These are phyloP conservation scores for Poecile montanus DNA, from an alignment of 2,797 vertebrate genomes.

Conservation along the genomic window DNA sequence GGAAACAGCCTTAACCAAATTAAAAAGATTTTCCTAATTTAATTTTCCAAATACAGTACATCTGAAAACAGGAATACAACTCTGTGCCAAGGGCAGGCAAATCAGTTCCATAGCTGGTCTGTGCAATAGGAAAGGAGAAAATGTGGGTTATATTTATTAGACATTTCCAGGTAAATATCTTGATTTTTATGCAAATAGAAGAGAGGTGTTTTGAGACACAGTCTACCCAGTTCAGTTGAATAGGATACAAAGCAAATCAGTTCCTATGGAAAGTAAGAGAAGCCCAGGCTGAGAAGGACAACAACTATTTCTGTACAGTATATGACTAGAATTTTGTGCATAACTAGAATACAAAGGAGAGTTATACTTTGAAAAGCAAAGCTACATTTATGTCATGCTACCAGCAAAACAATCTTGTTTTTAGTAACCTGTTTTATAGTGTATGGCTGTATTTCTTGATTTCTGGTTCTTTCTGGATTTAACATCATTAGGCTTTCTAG, in stretches of 20 bases:
- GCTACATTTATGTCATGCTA: neutral
- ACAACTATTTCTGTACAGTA: neutral
- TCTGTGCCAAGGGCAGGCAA: slow-evolving; percentile 34
- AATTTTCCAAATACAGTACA: slow-evolving; percentile 24
- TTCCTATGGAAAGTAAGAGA: neutral
- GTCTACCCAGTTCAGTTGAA: neutral
- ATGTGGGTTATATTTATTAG: neutral
- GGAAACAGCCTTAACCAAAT: slow-evolving; percentile 31
- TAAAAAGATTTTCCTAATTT: slow-evolving; percentile 55
- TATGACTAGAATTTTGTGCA: neutral
- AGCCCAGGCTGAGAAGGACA: neutral
- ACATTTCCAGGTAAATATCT: neutral
- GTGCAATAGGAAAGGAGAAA: neutral
- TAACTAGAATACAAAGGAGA: neutral
- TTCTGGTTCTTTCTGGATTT: neutral
- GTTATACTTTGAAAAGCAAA: neutral
- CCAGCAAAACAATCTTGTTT: neutral
- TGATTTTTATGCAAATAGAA: neutral
- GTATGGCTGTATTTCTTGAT: neutral
- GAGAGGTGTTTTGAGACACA: neutral
- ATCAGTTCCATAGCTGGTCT: slow-evolving; percentile 12
- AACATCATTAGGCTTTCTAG: neutral
- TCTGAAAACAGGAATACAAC: slow-evolving; percentile 26
- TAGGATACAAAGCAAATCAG: neutral
- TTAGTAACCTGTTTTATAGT: neutral